Percentiles rank a stretch among this genome's conserved stretches.
These are phyloP conservation scores for Melangyna quadrimaculata DNA, from an alignment of 2,888 invertebrate species.

Conservation along the genomic window DNA sequence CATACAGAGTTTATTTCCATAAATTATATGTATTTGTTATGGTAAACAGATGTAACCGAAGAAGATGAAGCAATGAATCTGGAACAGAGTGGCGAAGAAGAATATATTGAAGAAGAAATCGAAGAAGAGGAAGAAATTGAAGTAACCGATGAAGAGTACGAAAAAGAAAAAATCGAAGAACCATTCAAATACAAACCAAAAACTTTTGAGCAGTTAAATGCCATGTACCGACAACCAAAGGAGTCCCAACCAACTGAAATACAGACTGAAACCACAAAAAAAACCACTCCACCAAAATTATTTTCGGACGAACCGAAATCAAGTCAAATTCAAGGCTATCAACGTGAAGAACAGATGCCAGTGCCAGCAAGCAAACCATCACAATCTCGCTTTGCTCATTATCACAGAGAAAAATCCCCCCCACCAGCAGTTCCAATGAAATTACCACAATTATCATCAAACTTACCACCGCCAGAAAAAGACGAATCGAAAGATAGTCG, in stretches of 20 bases:
- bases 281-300: conserved; percentile 19
- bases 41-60: conserved; percentile 76
- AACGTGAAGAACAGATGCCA: conserved; percentile 5
- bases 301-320: conserved; percentile 14
- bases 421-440: conserved; percentile 26
- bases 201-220: conserved; percentile 78
- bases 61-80: conserved; percentile 74
- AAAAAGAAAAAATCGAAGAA: conserved; percentile 74
- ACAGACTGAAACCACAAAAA: conserved; percentile 77
- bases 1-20: not conserved
- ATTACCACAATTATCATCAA: conserved; percentile 18
- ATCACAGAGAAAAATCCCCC: conserved; percentile 32
- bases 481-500: conserved; percentile 63
- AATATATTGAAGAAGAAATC: conserved; percentile 79
- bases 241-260: conserved; percentile 50
- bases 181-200: conserved; percentile 75
- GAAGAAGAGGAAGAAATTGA: conserved; percentile 77
- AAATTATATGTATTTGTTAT: conserved; percentile 36
- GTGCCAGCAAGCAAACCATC: conserved; percentile 10
- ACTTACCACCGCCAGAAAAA: conserved; percentile 31
- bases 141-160: conserved; percentile 67
- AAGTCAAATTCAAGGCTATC: conserved; percentile 19
- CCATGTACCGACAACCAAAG: conserved; percentile 76
- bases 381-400: conserved; percentile 40
- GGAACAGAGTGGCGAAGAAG: conserved; percentile 77